Percentiles rank a stretch among this genome's conserved stretches.
phyloP scores from a whole-genome alignment of 2,797 vertebrate genomes.

The Triplophysa bombifrons region DNA sequence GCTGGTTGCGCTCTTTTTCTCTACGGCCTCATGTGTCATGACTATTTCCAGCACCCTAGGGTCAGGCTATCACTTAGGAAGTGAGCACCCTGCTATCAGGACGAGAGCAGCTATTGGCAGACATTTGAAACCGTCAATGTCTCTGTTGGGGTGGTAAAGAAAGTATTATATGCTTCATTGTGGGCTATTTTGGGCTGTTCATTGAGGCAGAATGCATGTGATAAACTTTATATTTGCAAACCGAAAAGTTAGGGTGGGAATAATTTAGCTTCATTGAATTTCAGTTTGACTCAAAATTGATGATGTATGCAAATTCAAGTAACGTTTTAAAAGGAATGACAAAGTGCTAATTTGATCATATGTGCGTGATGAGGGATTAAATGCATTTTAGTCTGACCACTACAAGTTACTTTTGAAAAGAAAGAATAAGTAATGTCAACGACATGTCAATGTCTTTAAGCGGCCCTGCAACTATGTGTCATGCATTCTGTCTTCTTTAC shows the following conservation, averaged over 20 bases:
- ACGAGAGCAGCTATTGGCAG: conserved; percentile 37
- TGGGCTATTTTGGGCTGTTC: background rate
- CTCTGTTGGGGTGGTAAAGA: background rate
- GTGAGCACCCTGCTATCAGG: conserved; percentile 44
- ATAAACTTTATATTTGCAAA: background rate
- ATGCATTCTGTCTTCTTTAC: too few relatives aligned
- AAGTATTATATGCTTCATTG: conserved; percentile 24
- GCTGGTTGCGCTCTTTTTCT: conserved; percentile 66
- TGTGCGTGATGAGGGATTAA: background rate
- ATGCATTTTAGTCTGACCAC: background rate
- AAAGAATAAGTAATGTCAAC: background rate
- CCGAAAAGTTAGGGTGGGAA: background rate
- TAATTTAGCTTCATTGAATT: background rate
- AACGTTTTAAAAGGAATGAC: too few relatives aligned
- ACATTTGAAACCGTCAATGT: conserved; percentile 25
- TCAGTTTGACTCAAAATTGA: background rate
- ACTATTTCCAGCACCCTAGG: conserved; percentile 77
- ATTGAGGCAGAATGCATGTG: background rate
- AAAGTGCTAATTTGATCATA: background rate
- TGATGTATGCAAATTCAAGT: background rate
- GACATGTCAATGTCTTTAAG: background rate
- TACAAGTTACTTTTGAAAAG: background rate
- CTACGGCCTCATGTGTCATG: conserved; percentile 75
- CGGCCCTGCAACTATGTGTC: background rate
- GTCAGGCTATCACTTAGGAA: conserved; percentile 63